These are phyloP conservation scores for Hydropsyche tenuis DNA, from an alignment of 1,140 invertebrate species.

Conservation along the genomic window DNA sequence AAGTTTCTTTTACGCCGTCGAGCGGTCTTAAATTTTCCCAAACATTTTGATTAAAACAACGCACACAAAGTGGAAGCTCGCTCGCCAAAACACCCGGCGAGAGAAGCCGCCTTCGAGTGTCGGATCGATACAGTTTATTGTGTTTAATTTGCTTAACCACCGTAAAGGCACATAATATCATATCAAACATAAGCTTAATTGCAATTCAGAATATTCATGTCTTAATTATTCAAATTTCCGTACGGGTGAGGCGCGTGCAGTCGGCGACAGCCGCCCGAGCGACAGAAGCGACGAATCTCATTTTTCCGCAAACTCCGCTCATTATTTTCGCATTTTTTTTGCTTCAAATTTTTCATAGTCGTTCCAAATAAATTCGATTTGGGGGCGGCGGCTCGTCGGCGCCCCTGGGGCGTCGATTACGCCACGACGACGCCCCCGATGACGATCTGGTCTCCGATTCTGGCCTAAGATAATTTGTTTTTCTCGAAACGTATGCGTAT, in stretches of 20 bases:
- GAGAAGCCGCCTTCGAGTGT: background rate
- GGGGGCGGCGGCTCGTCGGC: background rate
- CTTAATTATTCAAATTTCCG: conserved; percentile 15
- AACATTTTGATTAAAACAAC: too few species aligned
- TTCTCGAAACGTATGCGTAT: conserved; percentile 19
- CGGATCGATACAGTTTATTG: conserved; percentile 23
- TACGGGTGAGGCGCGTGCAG: background rate
- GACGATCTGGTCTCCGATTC: background rate
- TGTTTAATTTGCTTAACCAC: conserved; percentile 26
- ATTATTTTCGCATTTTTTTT: too few species aligned
- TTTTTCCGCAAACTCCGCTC: too few species aligned
- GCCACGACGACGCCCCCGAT: background rate
- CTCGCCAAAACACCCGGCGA: too few species aligned
- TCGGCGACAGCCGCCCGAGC: background rate
- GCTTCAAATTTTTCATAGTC: too few species aligned
- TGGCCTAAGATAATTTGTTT: conserved; percentile 27
- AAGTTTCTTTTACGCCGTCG: too few species aligned
- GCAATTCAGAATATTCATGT: conserved; percentile 18
- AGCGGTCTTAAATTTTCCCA: too few species aligned
- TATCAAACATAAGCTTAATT: conserved; percentile 13
- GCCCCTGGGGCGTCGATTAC: conserved; percentile 1
- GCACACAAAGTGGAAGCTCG: too few species aligned
- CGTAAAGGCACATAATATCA: conserved; percentile 18
- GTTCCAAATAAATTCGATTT: too few species aligned
- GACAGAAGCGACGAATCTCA: too few species aligned